phyloP scores from a whole-genome alignment of 2,113 vertebrate species.

The Lamprotornis superbus region DNA sequence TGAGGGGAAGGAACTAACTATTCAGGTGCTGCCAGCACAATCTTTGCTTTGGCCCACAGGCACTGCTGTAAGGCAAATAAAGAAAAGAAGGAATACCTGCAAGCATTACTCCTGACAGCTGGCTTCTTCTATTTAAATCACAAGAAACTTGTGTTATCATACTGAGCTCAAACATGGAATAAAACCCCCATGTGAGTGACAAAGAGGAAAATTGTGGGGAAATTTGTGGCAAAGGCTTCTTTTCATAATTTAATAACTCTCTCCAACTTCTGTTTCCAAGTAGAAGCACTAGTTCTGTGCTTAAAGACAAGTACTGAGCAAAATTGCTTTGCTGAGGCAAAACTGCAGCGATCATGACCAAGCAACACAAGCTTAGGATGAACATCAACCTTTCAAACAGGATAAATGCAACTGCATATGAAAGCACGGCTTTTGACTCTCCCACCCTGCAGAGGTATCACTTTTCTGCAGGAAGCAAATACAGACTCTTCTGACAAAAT shows the following conservation, averaged over 20 bases:
- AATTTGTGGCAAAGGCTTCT: background rate
- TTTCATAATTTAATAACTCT: background rate
- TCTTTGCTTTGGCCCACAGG: conserved; percentile 33
- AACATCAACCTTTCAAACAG: background rate
- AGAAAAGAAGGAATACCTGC: conserved; percentile 52
- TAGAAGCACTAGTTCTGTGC: background rate
- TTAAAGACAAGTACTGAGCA: background rate
- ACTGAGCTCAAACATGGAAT: background rate
- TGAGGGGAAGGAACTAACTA: background rate
- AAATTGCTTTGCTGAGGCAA: background rate
- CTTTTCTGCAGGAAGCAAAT: background rate
- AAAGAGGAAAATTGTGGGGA: background rate
- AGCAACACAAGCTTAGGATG: background rate
- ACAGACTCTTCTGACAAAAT: background rate
- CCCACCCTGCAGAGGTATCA: background rate
- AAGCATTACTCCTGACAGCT: conserved; percentile 1
- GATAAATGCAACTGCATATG: background rate
- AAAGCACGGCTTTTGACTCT: background rate
- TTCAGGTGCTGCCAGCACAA: conserved; percentile 21
- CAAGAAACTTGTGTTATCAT: background rate
- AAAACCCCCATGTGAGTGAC: background rate
- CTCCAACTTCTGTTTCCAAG: background rate
- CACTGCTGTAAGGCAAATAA: conserved; percentile 52
- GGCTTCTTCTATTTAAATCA: conserved; percentile 8
- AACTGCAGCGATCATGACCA: fast-evolving